These are phyloP conservation scores for Caenorhabditis japonica DNA, from an alignment of 2,888 invertebrate species.

Conservation along the genomic window DNA sequence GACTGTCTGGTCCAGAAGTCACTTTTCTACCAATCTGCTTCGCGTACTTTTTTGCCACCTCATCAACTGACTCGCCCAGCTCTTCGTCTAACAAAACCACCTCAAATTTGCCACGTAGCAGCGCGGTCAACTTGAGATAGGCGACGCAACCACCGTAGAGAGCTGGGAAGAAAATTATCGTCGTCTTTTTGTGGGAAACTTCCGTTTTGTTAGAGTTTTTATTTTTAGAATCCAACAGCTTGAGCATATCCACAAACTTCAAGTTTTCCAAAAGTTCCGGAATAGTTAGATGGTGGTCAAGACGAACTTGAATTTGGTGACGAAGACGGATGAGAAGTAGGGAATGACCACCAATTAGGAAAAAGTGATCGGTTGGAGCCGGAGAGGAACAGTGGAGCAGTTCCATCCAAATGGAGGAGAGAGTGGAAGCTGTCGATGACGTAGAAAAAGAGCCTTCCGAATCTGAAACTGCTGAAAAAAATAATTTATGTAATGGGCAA, in stretches of 20 bases:
- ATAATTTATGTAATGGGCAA: not conserved
- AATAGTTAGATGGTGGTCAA: conserved; percentile 35
- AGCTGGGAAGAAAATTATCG: conserved; percentile 41
- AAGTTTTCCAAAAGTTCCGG: conserved; percentile 44
- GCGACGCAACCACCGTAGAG: conserved; percentile 47
- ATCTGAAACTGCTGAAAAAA: conserved; percentile 3
- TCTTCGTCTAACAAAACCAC: conserved; percentile 35
- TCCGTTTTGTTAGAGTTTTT: not conserved
- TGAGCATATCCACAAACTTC: conserved; percentile 22
- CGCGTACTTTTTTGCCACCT: conserved; percentile 17
- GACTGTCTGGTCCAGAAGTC: not conserved
- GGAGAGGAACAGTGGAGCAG: conserved; percentile 17
- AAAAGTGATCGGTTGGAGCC: conserved; percentile 56
- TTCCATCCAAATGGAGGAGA: conserved; percentile 15
- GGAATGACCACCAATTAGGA: conserved; percentile 67
- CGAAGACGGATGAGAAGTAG: conserved; percentile 60
- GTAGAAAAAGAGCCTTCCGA: conserved; percentile 11
- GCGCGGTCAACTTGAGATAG: conserved; percentile 19
- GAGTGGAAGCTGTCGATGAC: not conserved
- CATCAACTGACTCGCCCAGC: conserved; percentile 20
- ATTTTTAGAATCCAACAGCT: not conserved
- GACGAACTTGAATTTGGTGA: conserved; percentile 34
- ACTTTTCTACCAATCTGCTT: conserved; percentile 32
- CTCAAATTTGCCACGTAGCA: not conserved
- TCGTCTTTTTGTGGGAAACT: not conserved